phyloP scores from a whole-genome alignment of 2,113 vertebrate species.

The Eidolon helvum region DNA sequence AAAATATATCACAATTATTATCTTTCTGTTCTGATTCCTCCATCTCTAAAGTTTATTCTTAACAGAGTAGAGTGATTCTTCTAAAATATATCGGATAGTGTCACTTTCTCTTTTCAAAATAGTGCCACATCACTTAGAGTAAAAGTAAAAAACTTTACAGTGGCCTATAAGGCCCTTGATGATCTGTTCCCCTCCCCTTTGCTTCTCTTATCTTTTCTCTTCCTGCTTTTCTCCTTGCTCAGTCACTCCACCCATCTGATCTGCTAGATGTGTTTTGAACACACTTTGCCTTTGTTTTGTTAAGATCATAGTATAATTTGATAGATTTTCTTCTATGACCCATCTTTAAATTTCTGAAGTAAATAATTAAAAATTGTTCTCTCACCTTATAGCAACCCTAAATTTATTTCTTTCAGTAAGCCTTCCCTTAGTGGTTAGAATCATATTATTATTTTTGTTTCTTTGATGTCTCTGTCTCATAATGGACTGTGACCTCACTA shows the following conservation, averaged over 20 bases:
- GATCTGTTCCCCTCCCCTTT: neutral
- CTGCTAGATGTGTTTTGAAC: neutral
- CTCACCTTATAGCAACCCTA: neutral
- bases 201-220: neutral
- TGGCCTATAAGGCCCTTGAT: neutral
- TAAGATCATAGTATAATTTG: neutral
- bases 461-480: neutral
- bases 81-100: neutral
- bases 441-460: neutral
- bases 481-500: neutral
- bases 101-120: neutral
- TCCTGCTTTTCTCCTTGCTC: neutral
- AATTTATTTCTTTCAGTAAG: neutral
- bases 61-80: neutral
- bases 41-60: neutral
- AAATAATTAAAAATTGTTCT: neutral
- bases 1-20: neutral
- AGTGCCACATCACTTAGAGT: neutral
- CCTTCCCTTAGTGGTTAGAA: neutral
- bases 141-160: neutral
- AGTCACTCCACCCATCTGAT: neutral
- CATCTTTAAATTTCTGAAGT: neutral
- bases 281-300: neutral
- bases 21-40: neutral
- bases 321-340: neutral